Percentiles rank a stretch among this genome's conserved stretches.
Evolutionary conservation across 2,888 invertebrate species (phyloP).

Genomic region (Mimachlamys varia): DNA sequence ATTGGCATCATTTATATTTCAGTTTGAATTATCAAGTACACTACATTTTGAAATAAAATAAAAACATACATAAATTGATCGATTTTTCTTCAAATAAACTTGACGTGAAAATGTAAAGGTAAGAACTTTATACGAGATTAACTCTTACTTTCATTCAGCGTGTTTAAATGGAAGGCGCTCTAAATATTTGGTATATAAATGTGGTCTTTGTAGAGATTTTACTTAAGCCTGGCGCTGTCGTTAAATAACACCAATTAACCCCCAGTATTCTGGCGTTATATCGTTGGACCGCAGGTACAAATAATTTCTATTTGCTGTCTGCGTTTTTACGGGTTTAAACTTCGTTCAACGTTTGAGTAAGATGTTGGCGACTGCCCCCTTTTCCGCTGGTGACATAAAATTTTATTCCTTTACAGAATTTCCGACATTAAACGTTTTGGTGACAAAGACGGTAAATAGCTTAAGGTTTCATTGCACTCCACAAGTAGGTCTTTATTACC

Average conservation of each 20-base stretch:
- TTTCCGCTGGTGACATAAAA: slow-evolving; percentile 7
- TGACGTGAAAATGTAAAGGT: slow-evolving; percentile 6
- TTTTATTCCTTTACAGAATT: slow-evolving; percentile 19
- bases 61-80: slow-evolving; percentile 20
- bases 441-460: slow-evolving; percentile 1
- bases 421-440: neutral
- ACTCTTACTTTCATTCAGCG: slow-evolving; percentile 1
- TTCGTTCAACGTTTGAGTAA: neutral
- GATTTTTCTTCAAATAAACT: slow-evolving; percentile 31
- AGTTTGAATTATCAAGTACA: slow-evolving; percentile 16
- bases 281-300: neutral
- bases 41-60: slow-evolving; percentile 28
- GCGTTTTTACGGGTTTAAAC: slow-evolving; percentile 16
- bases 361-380: neutral
- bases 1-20: slow-evolving; percentile 31
- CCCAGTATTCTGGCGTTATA: neutral
- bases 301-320: neutral
- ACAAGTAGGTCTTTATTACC: slow-evolving; percentile 1
- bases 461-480: neutral
- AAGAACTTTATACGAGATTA: neutral
- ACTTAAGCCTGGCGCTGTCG: neutral
- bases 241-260: slow-evolving; percentile 17
- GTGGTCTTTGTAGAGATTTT: neutral
- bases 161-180: neutral
- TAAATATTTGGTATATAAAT: slow-evolving; percentile 24